phyloP scores from a whole-genome alignment of 2,113 vertebrate genomes.

The Petrocephalus zakoni region DNA sequence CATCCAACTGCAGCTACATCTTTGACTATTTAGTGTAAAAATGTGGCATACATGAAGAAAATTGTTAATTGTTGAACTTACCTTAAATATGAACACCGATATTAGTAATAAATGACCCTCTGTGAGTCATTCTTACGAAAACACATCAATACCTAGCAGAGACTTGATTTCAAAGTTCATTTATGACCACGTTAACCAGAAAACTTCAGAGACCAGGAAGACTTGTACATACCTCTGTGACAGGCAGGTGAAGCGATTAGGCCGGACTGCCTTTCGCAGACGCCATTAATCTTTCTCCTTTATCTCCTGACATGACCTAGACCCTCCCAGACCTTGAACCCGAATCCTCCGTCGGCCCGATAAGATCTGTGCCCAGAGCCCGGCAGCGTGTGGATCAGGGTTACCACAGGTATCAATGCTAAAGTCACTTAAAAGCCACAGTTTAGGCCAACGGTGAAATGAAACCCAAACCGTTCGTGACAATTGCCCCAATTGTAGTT shows the following conservation, averaged over 20 bases:
- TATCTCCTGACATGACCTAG: conserved; percentile 53
- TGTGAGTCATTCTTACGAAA: not conserved
- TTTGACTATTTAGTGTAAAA: not conserved
- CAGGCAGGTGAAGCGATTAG: conserved; percentile 33
- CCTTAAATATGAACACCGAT: not conserved
- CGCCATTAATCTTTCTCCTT: conserved; percentile 62
- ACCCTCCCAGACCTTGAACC: conserved; percentile 36
- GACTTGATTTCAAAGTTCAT: not conserved
- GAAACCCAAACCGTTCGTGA: conserved; percentile 53
- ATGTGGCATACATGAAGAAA: not conserved
- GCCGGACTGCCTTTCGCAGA: conserved; percentile 37
- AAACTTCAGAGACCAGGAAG: not conserved
- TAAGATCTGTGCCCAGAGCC: conserved; percentile 42
- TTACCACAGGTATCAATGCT: conserved; percentile 27
- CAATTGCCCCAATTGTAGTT: conserved; percentile 60
- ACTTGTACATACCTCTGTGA: conserved; percentile 27
- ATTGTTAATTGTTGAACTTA: not conserved
- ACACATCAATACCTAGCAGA: not conserved
- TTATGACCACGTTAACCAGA: not conserved
- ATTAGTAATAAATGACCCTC: not conserved
- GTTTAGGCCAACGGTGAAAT: conserved; percentile 49
- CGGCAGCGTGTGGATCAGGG: conserved; percentile 30
- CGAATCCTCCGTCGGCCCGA: conserved; percentile 28
- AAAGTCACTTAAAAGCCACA: conserved; percentile 46
- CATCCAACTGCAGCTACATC: not conserved